A percentile compares a stretch with the other conserved stretches of the same genome.
Evolutionary conservation across 1,140 invertebrate genomes (phyloP).

Genomic region (Drepana arcuata): DNA sequence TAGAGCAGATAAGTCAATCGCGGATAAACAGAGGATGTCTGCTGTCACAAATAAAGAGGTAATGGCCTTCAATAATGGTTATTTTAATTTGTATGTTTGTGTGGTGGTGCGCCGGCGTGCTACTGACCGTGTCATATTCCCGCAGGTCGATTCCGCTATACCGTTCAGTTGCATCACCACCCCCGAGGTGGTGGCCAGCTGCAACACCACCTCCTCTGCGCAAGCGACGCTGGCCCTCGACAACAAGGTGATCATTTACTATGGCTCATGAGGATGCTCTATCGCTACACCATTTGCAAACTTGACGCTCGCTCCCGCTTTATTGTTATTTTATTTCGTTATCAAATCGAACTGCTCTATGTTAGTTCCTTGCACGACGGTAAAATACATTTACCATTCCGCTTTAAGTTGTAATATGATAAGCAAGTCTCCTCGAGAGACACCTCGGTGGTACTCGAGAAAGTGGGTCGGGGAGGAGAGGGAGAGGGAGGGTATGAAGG

Average conservation of each 20-base stretch:
- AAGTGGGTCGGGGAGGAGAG: background rate
- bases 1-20: constrained; percentile 20
- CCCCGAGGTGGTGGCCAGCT: constrained; percentile 56
- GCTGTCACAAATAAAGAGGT: constrained; percentile 11
- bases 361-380: too few species aligned
- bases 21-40: constrained; percentile 11
- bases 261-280: background rate
- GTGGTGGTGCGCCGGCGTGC: background rate
- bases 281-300: constrained; percentile 32
- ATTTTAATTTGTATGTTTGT: too few species aligned
- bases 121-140: constrained; percentile 13
- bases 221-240: constrained; percentile 42
- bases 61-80: too few species aligned
- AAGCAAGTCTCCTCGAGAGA: too few species aligned
- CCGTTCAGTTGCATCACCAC: constrained; percentile 67
- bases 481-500: background rate
- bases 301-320: constrained; percentile 11
- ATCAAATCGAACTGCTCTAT: too few species aligned
- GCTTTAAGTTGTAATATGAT: too few species aligned
- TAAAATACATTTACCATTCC: too few species aligned
- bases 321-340: background rate
- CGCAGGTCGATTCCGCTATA: constrained; percentile 61
- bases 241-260: constrained; percentile 37
- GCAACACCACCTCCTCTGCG: constrained; percentile 50
- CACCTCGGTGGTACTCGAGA: too few species aligned